Evolutionary conservation across 2,797 vertebrate genomes (phyloP).

Genomic region (Sebastes miniatus): DNA sequence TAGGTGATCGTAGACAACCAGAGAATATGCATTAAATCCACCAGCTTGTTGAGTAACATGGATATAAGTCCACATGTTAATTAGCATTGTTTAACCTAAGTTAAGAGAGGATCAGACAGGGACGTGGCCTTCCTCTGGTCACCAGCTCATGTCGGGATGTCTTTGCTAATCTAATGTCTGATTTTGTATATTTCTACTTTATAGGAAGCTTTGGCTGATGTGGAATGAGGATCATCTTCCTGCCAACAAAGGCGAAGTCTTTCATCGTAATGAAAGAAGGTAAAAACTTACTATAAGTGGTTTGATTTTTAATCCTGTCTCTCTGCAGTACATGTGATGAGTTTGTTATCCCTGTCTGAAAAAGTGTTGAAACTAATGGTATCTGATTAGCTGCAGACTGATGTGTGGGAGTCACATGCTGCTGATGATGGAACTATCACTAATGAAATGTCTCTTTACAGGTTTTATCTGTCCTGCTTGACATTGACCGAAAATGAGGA

Average conservation of each 20-base stretch:
- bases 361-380: slow-evolving; percentile 46
- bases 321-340: slow-evolving; percentile 56
- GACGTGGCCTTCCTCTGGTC: neutral
- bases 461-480: neutral
- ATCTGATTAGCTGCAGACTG: slow-evolving; percentile 53
- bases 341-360: slow-evolving; percentile 80
- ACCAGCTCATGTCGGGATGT: accelerated
- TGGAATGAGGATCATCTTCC: neutral
- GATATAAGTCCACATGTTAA: accelerated
- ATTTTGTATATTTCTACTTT: neutral
- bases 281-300: neutral
- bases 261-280: slow-evolving; percentile 11
- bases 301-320: accelerated
- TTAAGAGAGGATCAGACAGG: accelerated
- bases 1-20: accelerated
- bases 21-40: accelerated
- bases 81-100: neutral
- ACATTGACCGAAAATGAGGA: accelerated
- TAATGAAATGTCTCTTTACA: slow-evolving; percentile 32
- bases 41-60: accelerated
- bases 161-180: accelerated
- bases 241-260: accelerated
- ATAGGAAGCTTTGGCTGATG: neutral
- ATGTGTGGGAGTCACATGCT: neutral
- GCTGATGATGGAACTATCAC: neutral